These are phyloP conservation scores for Amphipyra tragopoginis DNA, from an alignment of 2,888 invertebrate species.

Conservation along the genomic window DNA sequence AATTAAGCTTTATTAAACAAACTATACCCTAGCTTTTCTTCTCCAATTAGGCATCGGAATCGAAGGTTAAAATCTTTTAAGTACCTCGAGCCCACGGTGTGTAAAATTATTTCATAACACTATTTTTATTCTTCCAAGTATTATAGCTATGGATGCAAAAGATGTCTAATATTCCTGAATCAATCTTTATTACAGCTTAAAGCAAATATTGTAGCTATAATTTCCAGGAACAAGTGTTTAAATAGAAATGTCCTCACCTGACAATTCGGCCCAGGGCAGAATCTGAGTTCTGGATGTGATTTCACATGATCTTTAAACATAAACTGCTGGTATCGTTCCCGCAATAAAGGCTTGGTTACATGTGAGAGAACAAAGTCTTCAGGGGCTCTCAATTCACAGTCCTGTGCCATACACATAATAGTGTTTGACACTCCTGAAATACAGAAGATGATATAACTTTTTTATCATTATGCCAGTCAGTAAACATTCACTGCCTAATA, in stretches of 20 bases:
- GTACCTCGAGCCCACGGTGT: no score
- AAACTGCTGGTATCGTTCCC: conserved; percentile 98
- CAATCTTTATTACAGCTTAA: no score
- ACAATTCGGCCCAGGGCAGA: conserved; percentile 99
- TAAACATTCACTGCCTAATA: not conserved
- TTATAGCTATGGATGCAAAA: no score
- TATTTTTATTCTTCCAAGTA: no score
- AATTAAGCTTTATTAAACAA: no score
- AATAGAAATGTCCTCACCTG: conserved; percentile 83
- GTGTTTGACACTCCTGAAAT: conserved; percentile 93
- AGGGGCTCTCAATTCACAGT: conserved; percentile 98
- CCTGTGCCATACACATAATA: conserved; percentile 99
- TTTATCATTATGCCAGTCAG: not conserved
- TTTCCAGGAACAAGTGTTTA: not conserved
- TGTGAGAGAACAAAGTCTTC: conserved; percentile 98
- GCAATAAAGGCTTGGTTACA: conserved; percentile 94
- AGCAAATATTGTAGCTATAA: no score
- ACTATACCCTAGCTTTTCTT: no score
- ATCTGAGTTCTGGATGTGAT: conserved; percentile 96
- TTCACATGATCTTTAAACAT: conserved; percentile 99
- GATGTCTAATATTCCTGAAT: no score
- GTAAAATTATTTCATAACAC: no score
- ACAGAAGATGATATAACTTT: not conserved
- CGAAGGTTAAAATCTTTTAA: no score
- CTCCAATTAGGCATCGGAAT: no score